Evolutionary conservation across 2,113 vertebrate species (phyloP), one percentile per base, ranked within the genome.

Genomic region (Gymnorhina tibicen): DNA sequence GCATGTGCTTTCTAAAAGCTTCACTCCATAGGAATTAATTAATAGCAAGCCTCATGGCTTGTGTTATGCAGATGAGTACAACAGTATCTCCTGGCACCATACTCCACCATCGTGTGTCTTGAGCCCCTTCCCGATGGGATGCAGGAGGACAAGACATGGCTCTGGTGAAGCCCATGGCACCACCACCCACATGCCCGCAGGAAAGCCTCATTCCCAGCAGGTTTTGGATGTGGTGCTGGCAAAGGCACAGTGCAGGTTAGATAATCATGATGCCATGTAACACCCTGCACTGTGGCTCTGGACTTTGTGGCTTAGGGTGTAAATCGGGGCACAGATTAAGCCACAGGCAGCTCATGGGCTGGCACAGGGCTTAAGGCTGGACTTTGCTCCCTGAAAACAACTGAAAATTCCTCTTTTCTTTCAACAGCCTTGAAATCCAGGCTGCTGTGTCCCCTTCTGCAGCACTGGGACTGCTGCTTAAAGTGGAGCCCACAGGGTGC

Each of bases 161-260:
- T 63, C 52, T 2, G 8, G 28, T 3, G 7, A 28, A 53, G 52
- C 37, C 50, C 28, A 0, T 2, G 39, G 64, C 64, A 69, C 20
- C 4, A 4, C 32, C 10, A 87, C 16, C 42, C 2, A 1, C 2
- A 9, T 9, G 8, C 26, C 35, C 0, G 0, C 27, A 70, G 79
- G 41, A 66, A 74, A 87, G 32, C 14, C 9, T 5, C 3, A 5
- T 15, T 49, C 59, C 53, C 44, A 33, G 55, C 26, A 30, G 50
- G 30, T 24, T 80, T 42, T 7, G 62, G 42, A 52, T 1, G 4
- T 15, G 49, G 46, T 28, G 37, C 22, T 69, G 66, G 35, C 30
- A 44, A 33, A 58, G 49, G 73, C 46, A 68, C 0, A 0, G 62
- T 33, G 33, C 21, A 41, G 52, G 69, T 55, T 49, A 44, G 49